phyloP scores from a whole-genome alignment of 1,140 invertebrate genomes.

The Agraylea sexmaculata region DNA sequence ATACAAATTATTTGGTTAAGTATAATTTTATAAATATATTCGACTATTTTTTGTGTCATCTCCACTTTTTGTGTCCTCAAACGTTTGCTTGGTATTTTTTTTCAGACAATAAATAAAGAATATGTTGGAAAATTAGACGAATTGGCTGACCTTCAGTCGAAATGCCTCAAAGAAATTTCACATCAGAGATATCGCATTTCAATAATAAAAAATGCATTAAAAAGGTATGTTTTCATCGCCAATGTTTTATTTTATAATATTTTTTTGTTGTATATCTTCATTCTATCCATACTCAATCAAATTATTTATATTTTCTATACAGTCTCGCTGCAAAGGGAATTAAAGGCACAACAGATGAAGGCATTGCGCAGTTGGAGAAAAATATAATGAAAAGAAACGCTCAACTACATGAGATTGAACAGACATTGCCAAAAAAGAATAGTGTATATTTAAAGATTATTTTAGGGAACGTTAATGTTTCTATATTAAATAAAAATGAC shows the following conservation, averaged over 20 bases:
- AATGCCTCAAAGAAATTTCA: conserved; percentile 76
- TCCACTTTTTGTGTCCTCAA: conserved; percentile 14
- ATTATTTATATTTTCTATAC: conserved; percentile 15
- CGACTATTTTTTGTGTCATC: conserved; percentile 1
- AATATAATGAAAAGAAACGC: conserved; percentile 65
- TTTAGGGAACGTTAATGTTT: conserved; percentile 93
- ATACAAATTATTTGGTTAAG: neutral
- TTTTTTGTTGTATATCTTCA: conserved; percentile 6
- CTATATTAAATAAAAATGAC: conserved; percentile 89
- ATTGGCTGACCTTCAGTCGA: conserved; percentile 68
- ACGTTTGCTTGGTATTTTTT: conserved; percentile 25
- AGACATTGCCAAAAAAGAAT: conserved; percentile 74
- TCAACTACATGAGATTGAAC: conserved; percentile 73
- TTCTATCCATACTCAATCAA: neutral
- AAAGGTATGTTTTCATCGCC: conserved; percentile 50
- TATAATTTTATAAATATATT: conserved; percentile 2
- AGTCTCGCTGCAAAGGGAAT: conserved; percentile 37
- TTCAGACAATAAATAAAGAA: conserved; percentile 64
- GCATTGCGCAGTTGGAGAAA: conserved; percentile 49
- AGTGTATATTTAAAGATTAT: conserved; percentile 85
- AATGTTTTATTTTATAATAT: conserved; percentile 6
- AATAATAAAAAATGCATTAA: conserved; percentile 64
- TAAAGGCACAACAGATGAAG: conserved; percentile 34
- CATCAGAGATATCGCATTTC: conserved; percentile 84
- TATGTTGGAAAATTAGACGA: conserved; percentile 77